Conservation (phyloP, 1,140 invertebrate genomes). For the Zaprionus kolodkinae region DNA sequence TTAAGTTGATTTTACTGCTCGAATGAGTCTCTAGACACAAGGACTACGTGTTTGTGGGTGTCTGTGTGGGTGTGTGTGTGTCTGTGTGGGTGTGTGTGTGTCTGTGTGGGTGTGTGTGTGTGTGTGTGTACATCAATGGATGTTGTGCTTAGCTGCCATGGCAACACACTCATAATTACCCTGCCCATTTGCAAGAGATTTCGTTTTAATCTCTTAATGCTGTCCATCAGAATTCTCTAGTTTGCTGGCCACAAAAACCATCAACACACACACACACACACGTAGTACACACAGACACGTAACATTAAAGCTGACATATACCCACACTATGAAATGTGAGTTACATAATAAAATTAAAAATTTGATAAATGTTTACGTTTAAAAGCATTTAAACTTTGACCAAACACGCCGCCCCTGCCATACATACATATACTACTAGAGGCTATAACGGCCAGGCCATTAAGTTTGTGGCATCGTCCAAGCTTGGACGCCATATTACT, state of each 20-base stretch:
- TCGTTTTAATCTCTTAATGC: constrained; percentile 71
- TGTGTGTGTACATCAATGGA: constrained; percentile 11
- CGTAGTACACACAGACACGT: neutral
- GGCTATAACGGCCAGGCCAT: neutral
- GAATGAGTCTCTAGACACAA: constrained; percentile 16
- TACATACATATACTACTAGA: neutral
- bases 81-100: neutral
- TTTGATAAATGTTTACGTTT: constrained; percentile 77
- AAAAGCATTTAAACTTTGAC: constrained; percentile 70
- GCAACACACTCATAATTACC: constrained; percentile 60
- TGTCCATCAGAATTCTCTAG: constrained; percentile 32
- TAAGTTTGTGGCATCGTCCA: neutral
- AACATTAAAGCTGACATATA: neutral
- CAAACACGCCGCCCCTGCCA: neutral
- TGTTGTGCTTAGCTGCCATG: constrained; percentile 48
- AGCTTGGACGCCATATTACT: neutral
- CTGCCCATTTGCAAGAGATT: constrained; percentile 64
- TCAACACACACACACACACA: constrained; percentile 8
- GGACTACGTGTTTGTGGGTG: neutral
- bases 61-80: no score
- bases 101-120: neutral
- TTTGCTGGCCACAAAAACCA: constrained; percentile 19
- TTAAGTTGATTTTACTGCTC: constrained; percentile 38
- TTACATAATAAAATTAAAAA: constrained; percentile 63
- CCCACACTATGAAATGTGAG: constrained; percentile 34